These are phyloP conservation scores for Bufotes viridis DNA, from an alignment of 2,797 vertebrate species.

Conservation along the genomic window DNA sequence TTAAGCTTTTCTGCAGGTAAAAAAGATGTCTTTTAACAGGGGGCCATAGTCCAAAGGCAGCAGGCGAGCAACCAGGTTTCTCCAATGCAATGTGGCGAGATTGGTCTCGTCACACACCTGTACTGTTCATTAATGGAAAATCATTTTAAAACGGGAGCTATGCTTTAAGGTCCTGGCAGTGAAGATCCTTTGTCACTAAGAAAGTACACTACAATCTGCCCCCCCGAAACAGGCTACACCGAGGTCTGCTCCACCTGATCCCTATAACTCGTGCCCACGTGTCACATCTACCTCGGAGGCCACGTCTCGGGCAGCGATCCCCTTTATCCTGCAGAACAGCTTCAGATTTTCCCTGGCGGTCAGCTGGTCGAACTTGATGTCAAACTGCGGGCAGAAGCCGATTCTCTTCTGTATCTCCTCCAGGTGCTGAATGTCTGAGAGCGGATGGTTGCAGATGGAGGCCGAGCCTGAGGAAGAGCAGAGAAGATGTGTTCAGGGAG, in stretches of 20 bases:
- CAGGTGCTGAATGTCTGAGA: constrained; percentile 76
- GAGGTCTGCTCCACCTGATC: neutral
- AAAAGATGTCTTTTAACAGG: too few species aligned
- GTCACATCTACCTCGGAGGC: constrained; percentile 77
- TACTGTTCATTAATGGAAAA: too few species aligned
- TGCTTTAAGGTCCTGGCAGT: too few species aligned
- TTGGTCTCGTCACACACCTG: too few species aligned
- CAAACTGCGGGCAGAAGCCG: constrained; percentile 89
- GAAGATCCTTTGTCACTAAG: too few species aligned
- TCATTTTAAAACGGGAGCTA: too few species aligned
- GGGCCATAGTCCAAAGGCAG: too few species aligned
- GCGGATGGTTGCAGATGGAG: constrained; percentile 78
- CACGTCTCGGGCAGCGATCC: constrained; percentile 77
- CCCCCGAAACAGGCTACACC: neutral
- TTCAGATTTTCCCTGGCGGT: constrained; percentile 89
- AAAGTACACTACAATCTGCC: too few species aligned
- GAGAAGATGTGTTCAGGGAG: neutral
- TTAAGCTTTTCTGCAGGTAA: too few species aligned
- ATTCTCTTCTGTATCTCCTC: constrained; percentile 78
- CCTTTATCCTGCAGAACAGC: constrained; percentile 89
- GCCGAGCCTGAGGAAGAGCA: constrained; percentile 74
- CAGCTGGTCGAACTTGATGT: constrained; percentile 87
- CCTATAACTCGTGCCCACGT: neutral
- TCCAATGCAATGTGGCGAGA: too few species aligned
- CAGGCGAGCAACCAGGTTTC: too few species aligned